These are phyloP conservation scores for Cyclura pinguis DNA, from an alignment of 2,797 vertebrate species.

Conservation along the genomic window DNA sequence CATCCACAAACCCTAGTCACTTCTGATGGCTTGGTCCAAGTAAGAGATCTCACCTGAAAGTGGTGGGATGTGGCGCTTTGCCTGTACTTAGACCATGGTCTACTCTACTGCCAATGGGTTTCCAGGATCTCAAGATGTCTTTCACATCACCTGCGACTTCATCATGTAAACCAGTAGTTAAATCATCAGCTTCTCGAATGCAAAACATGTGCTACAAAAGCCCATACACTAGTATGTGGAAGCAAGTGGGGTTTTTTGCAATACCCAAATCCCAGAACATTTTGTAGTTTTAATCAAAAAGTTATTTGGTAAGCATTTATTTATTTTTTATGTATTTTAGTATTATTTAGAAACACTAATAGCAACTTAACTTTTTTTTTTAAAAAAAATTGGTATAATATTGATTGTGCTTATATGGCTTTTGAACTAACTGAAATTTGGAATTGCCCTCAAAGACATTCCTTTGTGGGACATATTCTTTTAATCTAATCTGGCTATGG, in stretches of 20 bases:
- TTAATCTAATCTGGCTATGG: background rate
- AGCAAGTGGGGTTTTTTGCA: background rate
- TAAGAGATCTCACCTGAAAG: too few relatives aligned
- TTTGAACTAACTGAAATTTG: background rate
- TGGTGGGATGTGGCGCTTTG: too few relatives aligned
- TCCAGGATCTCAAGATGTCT: background rate
- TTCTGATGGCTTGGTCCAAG: too few relatives aligned
- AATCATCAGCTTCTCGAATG: background rate
- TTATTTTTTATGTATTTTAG: background rate
- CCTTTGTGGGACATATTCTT: background rate
- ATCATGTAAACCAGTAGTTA: background rate
- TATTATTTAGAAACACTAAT: background rate
- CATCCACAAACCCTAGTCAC: too few relatives aligned
- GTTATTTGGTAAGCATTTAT: background rate
- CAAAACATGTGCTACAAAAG: background rate
- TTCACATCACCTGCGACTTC: background rate
- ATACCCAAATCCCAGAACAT: background rate
- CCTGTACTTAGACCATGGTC: too few relatives aligned
- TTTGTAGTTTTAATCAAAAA: background rate
- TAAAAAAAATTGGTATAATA: background rate
- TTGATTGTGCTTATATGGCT: background rate
- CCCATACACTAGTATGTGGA: too few relatives aligned
- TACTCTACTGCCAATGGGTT: background rate
- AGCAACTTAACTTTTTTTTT: background rate
- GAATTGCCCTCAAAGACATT: background rate